Evolutionary conservation across 2,797 vertebrate genomes (phyloP).

Genomic region (Pseudochromis fuscus): DNA sequence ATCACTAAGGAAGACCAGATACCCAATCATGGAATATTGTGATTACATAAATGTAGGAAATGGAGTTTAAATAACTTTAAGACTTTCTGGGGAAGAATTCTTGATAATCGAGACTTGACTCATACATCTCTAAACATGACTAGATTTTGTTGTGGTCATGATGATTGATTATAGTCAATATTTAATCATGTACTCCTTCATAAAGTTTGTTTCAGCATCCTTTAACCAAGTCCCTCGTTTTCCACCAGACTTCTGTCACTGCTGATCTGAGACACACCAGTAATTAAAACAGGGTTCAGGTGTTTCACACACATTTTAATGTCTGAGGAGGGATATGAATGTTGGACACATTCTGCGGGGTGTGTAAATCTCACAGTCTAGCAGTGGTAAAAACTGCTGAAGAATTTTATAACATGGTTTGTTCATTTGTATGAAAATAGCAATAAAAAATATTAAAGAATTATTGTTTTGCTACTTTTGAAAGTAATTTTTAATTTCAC

Average conservation of each 20-base stretch:
- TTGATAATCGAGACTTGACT: background rate
- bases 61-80: background rate
- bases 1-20: background rate
- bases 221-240: slow-evolving; percentile 3
- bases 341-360: background rate
- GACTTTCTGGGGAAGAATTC: background rate
- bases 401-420: slow-evolving; percentile 14
- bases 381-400: background rate
- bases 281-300: background rate
- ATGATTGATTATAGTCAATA: background rate
- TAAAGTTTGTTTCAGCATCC: background rate
- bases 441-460: slow-evolving; percentile 38
- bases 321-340: background rate
- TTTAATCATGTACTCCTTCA: slow-evolving; percentile 9
- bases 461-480: slow-evolving; percentile 33
- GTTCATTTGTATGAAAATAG: slow-evolving; percentile 23
- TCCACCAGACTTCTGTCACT: background rate
- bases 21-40: background rate
- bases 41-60: background rate
- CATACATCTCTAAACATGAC: background rate
- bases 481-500: slow-evolving; percentile 52
- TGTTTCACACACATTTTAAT: background rate
- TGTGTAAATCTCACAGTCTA: slow-evolving; percentile 1
- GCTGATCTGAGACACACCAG: background rate
- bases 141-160: background rate